Base-by-base conservation (phyloP, 2,113 vertebrate species). In the Microcebus griseorufus region DNA sequence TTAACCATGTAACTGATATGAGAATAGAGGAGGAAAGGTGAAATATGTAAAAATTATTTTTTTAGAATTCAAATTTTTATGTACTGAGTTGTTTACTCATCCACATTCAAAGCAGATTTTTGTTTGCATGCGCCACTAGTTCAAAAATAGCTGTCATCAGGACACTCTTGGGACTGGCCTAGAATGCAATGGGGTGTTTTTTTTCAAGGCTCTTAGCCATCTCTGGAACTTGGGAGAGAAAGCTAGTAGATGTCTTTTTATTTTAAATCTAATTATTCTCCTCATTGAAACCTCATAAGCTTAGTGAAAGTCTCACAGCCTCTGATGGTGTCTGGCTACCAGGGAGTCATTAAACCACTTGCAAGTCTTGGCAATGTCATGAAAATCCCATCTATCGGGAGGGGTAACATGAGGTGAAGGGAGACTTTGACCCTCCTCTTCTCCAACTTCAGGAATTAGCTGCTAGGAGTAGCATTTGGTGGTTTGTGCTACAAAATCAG, bases 111-210 rank as follows among this genome's bases (percentile, higher is more conserved):
- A 95, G 83, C 76, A 97, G 79, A 85, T 95, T 53, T 81, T n/a
- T 96, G 91, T 60, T 29, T 73, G 14, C 70, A 42, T 75, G 73
- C 1, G 1, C 29, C 88, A 53, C 81, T 96, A 48, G 85, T 90
- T 98, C 96, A 96, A 98, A 98, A 98, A 96, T 97, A 97, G 78
- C 89, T 96, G 78, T 94, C 23, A 10, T 90, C 96, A 98, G 90
- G 90, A 94, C 85, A 78, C 82, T 94, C 73, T 48, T 89, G 90
- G 84, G 87, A 97, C 84, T 96, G 88, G 90, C 84, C 65, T 95
- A 73, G 88, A 76, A 87, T 75, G 42, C 88, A 95, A 55, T 55
- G 84, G 94, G 60, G 51, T 89, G 42, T 45, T 45, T 45, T 45
- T 96, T 93, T 84, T 67, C 34, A 81, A 94, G 70, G 65, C 62